Percentiles rank a stretch among this genome's conserved stretches.
phyloP scores from a whole-genome alignment of 2,888 invertebrate species.

The Baccha elongata region DNA sequence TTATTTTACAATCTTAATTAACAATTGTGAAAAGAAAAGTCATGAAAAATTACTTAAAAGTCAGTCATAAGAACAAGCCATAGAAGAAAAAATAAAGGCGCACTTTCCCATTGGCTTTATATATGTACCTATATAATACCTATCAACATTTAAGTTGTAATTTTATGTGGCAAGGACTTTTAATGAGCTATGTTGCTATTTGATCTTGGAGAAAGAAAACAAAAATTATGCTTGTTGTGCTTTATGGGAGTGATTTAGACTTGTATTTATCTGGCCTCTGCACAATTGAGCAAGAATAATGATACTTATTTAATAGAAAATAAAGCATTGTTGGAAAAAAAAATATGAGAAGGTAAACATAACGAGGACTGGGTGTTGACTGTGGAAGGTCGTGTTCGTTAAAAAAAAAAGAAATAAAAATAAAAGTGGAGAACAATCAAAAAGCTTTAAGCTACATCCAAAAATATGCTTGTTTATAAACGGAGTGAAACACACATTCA shows the following conservation, averaged over 20 bases:
- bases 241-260: constrained; percentile 26
- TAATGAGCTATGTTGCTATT: constrained; percentile 10
- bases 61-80: too few species aligned
- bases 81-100: not conserved
- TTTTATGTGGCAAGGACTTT: constrained; percentile 18
- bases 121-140: too few species aligned
- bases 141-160: constrained; percentile 22
- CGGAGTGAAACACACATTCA: too few species aligned
- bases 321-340: not conserved
- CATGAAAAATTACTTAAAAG: constrained; percentile 52
- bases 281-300: constrained; percentile 9
- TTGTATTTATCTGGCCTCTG: constrained; percentile 23
- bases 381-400: not conserved
- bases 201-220: not conserved
- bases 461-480: too few species aligned
- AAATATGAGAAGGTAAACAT: too few species aligned
- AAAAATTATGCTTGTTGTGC: not conserved
- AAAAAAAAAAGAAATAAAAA: not conserved
- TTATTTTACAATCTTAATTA: constrained; percentile 53
- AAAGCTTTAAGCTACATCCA: too few species aligned
- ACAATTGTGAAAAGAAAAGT: constrained; percentile 40
- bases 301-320: constrained; percentile 10
- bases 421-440: not conserved
- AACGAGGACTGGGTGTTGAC: too few species aligned
- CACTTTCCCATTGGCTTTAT: constrained; percentile 6